These are phyloP conservation scores for Heliornis fulica DNA, from an alignment of 2,113 vertebrate species.

Conservation along the genomic window DNA sequence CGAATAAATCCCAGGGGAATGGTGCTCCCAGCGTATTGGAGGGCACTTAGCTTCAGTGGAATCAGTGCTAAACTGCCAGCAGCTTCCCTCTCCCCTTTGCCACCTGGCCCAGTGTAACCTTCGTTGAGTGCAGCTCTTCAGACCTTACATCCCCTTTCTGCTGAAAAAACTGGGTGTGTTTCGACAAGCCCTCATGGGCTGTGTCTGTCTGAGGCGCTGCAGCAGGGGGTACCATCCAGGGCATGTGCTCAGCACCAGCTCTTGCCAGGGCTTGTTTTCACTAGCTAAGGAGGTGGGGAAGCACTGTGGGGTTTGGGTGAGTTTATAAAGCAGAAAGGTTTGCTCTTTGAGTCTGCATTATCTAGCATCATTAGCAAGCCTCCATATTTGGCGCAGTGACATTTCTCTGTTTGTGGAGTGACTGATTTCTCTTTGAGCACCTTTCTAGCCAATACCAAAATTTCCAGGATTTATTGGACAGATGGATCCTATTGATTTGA, in stretches of 20 bases:
- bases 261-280: background rate
- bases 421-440: background rate
- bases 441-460: background rate
- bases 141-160: background rate
- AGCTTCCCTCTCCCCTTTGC: background rate
- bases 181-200: background rate
- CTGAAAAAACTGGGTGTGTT: accelerated
- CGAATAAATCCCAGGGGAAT: background rate
- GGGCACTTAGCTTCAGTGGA: no score
- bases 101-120: background rate
- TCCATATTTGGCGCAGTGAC: background rate
- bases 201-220: background rate
- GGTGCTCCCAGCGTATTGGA: background rate
- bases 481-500: slow-evolving; percentile 26
- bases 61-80: background rate
- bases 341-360: background rate
- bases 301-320: background rate
- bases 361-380: background rate
- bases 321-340: background rate
- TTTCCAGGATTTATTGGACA: background rate
- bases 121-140: background rate
- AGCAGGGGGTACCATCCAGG: background rate
- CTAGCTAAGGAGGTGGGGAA: background rate
- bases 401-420: background rate
- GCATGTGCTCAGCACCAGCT: background rate